A percentile compares a stretch with the other conserved stretches of the same genome.
These are phyloP conservation scores for Xestia xanthographa DNA, from an alignment of 2,888 invertebrate genomes.

Conservation along the genomic window DNA sequence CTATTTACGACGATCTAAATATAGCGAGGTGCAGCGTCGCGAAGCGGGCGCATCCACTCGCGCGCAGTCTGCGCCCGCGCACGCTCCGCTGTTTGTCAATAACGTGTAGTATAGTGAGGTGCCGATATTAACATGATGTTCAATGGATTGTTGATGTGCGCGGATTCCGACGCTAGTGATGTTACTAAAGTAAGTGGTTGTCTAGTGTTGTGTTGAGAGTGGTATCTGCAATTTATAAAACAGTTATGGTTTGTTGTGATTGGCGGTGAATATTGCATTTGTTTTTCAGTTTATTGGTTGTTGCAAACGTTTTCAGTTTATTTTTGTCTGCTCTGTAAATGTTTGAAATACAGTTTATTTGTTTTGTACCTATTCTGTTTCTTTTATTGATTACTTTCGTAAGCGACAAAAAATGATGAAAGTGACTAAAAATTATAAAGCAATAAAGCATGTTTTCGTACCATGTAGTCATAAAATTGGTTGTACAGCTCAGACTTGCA, in stretches of 20 bases:
- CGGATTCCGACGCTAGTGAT: slow-evolving; percentile 86
- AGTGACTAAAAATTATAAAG: neutral
- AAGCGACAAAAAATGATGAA: neutral
- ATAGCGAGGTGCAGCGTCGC: slow-evolving; percentile 59
- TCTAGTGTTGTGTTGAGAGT: slow-evolving; percentile 30
- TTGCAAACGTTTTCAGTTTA: neutral
- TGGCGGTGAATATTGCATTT: slow-evolving; percentile 10
- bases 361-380: neutral
- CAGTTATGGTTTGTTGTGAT: slow-evolving; percentile 32
- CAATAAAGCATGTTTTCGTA: neutral
- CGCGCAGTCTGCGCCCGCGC: slow-evolving; percentile 54
- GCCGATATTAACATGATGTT: slow-evolving; percentile 82
- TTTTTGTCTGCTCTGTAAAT: neutral
- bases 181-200: slow-evolving; percentile 81
- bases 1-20: slow-evolving; percentile 71
- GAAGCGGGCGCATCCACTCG: slow-evolving; percentile 62
- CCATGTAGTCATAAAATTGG: neutral
- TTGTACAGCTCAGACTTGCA: slow-evolving; percentile 2
- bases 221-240: neutral
- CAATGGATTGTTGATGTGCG: slow-evolving; percentile 83
- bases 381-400: neutral
- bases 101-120: slow-evolving; percentile 53
- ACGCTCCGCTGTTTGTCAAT: slow-evolving; percentile 57
- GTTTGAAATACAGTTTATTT: neutral
- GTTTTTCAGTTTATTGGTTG: slow-evolving; percentile 5